A percentile compares a stretch with the other conserved stretches of the same genome.
Conservation (phyloP, 1,140 invertebrate species). For the Pectinophora gossypiella region DNA sequence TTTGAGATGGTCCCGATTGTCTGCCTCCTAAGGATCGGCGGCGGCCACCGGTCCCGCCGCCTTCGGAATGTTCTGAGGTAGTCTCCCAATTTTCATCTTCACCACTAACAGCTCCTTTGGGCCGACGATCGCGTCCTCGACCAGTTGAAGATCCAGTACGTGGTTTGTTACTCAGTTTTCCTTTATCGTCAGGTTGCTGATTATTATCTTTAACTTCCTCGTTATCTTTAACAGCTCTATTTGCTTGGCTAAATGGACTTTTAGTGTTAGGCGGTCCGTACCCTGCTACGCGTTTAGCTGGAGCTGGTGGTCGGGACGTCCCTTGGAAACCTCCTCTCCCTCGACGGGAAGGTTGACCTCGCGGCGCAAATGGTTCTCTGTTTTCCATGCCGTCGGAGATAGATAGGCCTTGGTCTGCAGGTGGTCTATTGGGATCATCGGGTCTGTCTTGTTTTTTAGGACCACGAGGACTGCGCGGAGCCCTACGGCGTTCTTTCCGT, state of each 20-base stretch:
- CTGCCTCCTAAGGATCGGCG: slow-evolving; percentile 73
- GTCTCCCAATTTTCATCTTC: slow-evolving; percentile 83
- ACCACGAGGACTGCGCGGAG: slow-evolving; percentile 54
- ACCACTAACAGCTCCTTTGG: slow-evolving; percentile 73
- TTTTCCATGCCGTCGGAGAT: slow-evolving; percentile 50
- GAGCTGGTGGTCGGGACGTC: slow-evolving; percentile 62
- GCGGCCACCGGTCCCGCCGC: slow-evolving; percentile 52
- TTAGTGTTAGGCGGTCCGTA: slow-evolving; percentile 86
- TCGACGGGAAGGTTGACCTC: slow-evolving; percentile 88
- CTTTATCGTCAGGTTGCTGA: slow-evolving; percentile 55
- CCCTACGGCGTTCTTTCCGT: slow-evolving; percentile 61
- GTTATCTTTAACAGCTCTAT: slow-evolving; percentile 68
- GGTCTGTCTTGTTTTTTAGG: slow-evolving; percentile 51
- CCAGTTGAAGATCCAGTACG: slow-evolving; percentile 82
- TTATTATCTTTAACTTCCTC: slow-evolving; percentile 64
- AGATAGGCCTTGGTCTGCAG: slow-evolving; percentile 25
- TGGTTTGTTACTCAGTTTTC: slow-evolving; percentile 78
- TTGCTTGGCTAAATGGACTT: slow-evolving; percentile 82
- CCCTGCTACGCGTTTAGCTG: slow-evolving; percentile 79
- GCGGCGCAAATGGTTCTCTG: slow-evolving; percentile 81
- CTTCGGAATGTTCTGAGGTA: slow-evolving; percentile 82
- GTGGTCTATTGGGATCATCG: slow-evolving; percentile 38
- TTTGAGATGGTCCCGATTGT: slow-evolving; percentile 42
- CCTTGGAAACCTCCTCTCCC: slow-evolving; percentile 82
- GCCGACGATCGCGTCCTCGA: slow-evolving; percentile 77